Evolutionary conservation across 2,888 invertebrate genomes (phyloP).

Genomic region (Agonopterix alstromeriana): DNA sequence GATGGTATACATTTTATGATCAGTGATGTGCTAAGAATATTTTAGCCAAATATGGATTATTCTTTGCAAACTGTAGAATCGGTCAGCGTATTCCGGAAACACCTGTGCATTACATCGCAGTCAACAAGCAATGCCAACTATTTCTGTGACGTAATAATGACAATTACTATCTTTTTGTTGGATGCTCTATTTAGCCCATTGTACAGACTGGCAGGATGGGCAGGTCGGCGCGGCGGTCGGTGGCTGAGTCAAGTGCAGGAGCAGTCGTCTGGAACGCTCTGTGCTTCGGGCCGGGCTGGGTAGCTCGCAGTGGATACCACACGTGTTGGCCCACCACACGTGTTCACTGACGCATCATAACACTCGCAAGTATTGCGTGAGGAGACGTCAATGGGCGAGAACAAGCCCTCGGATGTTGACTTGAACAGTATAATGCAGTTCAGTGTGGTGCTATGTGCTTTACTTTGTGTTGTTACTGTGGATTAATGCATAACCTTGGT

Average conservation of each 20-base stretch:
- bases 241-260: slow-evolving; percentile 66
- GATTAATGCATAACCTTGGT: slow-evolving; percentile 3
- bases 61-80: too few relatives aligned
- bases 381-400: too few relatives aligned
- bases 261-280: slow-evolving; percentile 60
- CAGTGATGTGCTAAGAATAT: too few relatives aligned
- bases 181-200: slow-evolving; percentile 56
- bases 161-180: slow-evolving; percentile 11
- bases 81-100: slow-evolving; percentile 5
- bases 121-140: not conserved
- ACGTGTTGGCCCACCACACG: slow-evolving; percentile 55
- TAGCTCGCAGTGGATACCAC: slow-evolving; percentile 56
- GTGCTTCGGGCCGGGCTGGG: slow-evolving; percentile 11
- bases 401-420: slow-evolving; percentile 44
- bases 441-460: not conserved
- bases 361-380: slow-evolving; percentile 19
- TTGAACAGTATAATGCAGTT: slow-evolving; percentile 38
- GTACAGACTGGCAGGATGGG: slow-evolving; percentile 51
- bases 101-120: slow-evolving; percentile 8
- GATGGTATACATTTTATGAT: too few relatives aligned
- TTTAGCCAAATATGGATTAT: too few relatives aligned
- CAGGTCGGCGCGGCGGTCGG: slow-evolving; percentile 25
- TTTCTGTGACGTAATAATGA: slow-evolving; percentile 7
- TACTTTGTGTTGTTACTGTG: slow-evolving; percentile 1
- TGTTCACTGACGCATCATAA: slow-evolving; percentile 46